phyloP scores from a whole-genome alignment of 2,113 vertebrate species.

The Thamnaconus septentrionalis region DNA sequence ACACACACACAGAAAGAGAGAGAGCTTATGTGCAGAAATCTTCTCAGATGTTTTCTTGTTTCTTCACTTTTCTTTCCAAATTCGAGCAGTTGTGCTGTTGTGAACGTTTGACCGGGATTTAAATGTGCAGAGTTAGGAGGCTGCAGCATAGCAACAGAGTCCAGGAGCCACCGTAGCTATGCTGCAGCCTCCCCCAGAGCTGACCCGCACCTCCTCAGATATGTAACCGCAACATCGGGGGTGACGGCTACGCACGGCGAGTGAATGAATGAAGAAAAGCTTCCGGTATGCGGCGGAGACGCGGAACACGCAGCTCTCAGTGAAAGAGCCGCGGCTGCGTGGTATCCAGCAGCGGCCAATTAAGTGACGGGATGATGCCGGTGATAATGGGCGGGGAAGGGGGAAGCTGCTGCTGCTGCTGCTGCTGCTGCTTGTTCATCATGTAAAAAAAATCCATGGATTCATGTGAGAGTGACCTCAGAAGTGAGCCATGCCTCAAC shows the following conservation, averaged over 20 bases:
- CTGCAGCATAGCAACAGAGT: conserved; percentile 16
- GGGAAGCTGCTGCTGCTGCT: neutral
- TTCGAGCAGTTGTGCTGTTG: neutral
- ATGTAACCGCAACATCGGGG: neutral
- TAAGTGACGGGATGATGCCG: neutral
- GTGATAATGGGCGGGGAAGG: neutral
- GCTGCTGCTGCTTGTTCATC: conserved; percentile 2
- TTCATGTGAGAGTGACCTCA: conserved; percentile 24
- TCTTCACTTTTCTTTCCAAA: conserved; percentile 31
- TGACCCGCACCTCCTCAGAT: conserved; percentile 1
- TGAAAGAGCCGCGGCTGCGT: neutral
- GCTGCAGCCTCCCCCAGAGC: neutral
- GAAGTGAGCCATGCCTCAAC: conserved; percentile 20
- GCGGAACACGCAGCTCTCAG: neutral
- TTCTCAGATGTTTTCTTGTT: conserved; percentile 25
- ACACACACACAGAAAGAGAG: neutral
- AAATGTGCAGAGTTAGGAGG: conserved; percentile 7
- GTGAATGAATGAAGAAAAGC: neutral
- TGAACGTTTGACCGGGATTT: conserved; percentile 12
- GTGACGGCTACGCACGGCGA: neutral
- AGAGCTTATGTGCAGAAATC: conserved; percentile 9
- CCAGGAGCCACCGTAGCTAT: conserved; percentile 5
- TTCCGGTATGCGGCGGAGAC: no score
- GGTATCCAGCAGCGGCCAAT: neutral
- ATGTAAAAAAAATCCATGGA: conserved; percentile 10